Evolutionary conservation across 2,113 vertebrate species (phyloP), one percentile per base, ranked within the genome.

Genomic region (Lasiurus borealis): DNA sequence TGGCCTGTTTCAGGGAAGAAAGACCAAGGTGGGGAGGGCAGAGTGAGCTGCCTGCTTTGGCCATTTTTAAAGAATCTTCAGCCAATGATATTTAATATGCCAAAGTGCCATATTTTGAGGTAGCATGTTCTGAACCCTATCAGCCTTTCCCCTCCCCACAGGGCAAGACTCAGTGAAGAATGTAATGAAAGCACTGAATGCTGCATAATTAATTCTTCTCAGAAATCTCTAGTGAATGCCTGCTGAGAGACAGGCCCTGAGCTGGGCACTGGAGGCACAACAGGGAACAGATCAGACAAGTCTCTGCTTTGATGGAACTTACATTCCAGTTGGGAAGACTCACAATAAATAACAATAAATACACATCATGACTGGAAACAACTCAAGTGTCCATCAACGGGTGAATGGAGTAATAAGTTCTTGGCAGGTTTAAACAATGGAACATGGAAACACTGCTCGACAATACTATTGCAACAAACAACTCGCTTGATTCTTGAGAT

Each of bases 261-360:
- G 1, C n/a, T 10, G 2, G 18, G 14, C 0, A 2, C 83, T 68
- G 1, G 44, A 40, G 7, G 0, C 6, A 14, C n/a, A n/a, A 52
- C 40, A 52, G 40, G 34, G 78, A 40, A 57, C 69, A 82, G 59
- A 36, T 5, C 4, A 0, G 29, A 73, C n/a, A 8, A 25, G 18
- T 15, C 75, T 77, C 46, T 59, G 15, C 8, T 57, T 68, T 6
- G 2, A 1, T 1, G 72, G 34, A 34, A 46, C 4, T 54, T 64
- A 57, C 64, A 29, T n/a, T 15, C 46, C 62, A 50, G n/a, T 14
- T 29, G 66, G 6, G 13, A 52, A 59, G 72, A 36, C 21, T 76
- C 59, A 72, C 36, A 50, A 11, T 21, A 46, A 80, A 76, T 16
- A 85, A 80, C 85, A 88, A 52, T 23, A 66, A 82, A 77, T 23